These are phyloP conservation scores for Ciona savignyi DNA, from an alignment of 23 tunicate species.

Conservation along the genomic window DNA sequence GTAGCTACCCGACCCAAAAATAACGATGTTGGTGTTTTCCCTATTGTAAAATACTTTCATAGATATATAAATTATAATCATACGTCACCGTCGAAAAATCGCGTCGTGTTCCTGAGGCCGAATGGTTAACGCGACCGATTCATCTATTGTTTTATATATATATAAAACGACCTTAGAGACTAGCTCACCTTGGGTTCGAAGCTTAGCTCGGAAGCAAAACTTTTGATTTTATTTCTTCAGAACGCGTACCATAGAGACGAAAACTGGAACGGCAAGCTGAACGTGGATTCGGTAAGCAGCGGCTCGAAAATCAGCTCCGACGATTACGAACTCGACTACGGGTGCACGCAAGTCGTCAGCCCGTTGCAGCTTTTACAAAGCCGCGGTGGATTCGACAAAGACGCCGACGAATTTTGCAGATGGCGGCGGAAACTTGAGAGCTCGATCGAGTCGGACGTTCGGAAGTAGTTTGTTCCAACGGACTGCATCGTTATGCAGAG, in stretches of 20 bases:
- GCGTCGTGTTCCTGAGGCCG: too few species aligned
- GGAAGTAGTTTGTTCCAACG: too few species aligned
- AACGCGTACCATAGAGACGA: background rate
- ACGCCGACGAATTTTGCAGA: constrained; percentile 63
- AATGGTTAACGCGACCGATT: too few species aligned
- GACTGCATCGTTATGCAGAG: too few species aligned
- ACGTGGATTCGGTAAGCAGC: background rate
- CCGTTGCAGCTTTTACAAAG: constrained; percentile 27
- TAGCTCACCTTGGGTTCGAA: too few species aligned
- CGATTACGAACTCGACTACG: constrained; percentile 31
- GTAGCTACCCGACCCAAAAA: constrained; percentile 10
- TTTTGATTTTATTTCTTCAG: background rate
- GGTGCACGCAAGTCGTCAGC: constrained; percentile 15
- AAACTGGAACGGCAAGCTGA: background rate
- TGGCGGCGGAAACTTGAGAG: constrained; percentile 48
- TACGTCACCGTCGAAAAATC: too few species aligned
- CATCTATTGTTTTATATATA: too few species aligned
- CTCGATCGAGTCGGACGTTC: constrained; percentile 15
- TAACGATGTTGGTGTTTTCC: too few species aligned
- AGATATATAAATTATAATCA: too few species aligned
- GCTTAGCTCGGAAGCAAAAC: too few species aligned
- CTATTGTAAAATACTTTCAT: too few species aligned
- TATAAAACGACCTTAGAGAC: too few species aligned
- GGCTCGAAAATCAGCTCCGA: constrained; percentile 18
- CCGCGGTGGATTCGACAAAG: constrained; percentile 47